A percentile compares a stretch with the other conserved stretches of the same genome.
Conservation (phyloP, 2,113 vertebrate genomes). For the Bufo bufo region DNA sequence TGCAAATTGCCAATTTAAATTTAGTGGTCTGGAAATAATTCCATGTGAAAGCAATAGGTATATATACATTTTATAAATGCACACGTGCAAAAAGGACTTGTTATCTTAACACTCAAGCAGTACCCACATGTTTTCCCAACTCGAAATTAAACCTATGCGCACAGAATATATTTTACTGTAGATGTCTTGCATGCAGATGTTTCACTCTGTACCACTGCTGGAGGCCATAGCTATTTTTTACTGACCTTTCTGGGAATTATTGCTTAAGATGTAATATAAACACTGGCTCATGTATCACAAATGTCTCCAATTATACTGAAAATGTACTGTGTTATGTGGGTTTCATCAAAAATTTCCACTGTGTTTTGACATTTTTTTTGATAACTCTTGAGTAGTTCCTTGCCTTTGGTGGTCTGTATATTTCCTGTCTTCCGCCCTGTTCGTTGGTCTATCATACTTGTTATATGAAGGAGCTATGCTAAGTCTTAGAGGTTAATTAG, state of each 20-base stretch:
- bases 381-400: neutral
- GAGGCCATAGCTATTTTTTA: neutral
- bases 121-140: neutral
- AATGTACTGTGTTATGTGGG: neutral
- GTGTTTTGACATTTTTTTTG: neutral
- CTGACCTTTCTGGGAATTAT: neutral
- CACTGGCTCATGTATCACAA: slow-evolving; percentile 18
- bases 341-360: neutral
- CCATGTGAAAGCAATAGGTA: too few relatives aligned
- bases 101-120: neutral
- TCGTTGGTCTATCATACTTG: neutral
- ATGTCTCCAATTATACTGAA: slow-evolving; percentile 3
- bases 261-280: slow-evolving; percentile 18
- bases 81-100: too few relatives aligned
- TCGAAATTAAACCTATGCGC: neutral
- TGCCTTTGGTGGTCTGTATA: slow-evolving; percentile 18
- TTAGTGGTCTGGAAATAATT: too few relatives aligned
- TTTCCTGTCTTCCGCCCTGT: neutral
- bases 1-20: too few relatives aligned
- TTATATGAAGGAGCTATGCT: neutral
- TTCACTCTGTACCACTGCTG: neutral
- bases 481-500: neutral
- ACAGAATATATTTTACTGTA: neutral
- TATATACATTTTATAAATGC: too few relatives aligned
- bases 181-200: neutral